Evolutionary conservation across 2,797 vertebrate species (phyloP).

Genomic region (Pogonophryne albipinna): DNA sequence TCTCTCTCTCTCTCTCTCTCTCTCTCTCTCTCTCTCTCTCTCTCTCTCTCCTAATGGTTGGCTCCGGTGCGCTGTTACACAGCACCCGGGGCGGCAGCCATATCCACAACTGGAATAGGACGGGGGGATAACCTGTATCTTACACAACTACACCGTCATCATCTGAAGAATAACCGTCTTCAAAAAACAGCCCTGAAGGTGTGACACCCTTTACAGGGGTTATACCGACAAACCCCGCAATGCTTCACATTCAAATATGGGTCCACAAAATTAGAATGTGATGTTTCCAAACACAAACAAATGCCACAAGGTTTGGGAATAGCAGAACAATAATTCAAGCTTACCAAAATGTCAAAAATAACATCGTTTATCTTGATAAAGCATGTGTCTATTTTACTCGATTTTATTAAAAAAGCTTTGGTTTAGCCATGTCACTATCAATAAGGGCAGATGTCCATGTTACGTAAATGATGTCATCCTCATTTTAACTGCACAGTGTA

Average conservation of each 20-base stretch:
- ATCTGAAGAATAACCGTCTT: constrained; percentile 36
- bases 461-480: neutral
- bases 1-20: constrained; percentile 71
- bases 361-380: neutral
- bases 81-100: constrained; percentile 78
- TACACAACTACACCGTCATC: constrained; percentile 63
- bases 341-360: neutral
- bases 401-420: neutral
- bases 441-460: neutral
- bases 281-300: neutral
- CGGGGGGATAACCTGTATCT: constrained; percentile 5
- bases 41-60: constrained; percentile 81
- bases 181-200: constrained; percentile 7
- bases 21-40: constrained; percentile 71
- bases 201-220: constrained; percentile 3
- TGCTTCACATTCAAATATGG: constrained; percentile 1
- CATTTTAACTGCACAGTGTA: neutral
- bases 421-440: neutral
- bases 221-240: neutral
- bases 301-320: neutral
- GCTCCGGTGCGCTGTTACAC: constrained; percentile 77
- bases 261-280: neutral
- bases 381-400: too few species aligned
- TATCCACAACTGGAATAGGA: constrained; percentile 82
- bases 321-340: constrained; percentile 4